Conservation (phyloP, 2,113 vertebrate genomes). For the Syngnathoides biaculeatus region DNA sequence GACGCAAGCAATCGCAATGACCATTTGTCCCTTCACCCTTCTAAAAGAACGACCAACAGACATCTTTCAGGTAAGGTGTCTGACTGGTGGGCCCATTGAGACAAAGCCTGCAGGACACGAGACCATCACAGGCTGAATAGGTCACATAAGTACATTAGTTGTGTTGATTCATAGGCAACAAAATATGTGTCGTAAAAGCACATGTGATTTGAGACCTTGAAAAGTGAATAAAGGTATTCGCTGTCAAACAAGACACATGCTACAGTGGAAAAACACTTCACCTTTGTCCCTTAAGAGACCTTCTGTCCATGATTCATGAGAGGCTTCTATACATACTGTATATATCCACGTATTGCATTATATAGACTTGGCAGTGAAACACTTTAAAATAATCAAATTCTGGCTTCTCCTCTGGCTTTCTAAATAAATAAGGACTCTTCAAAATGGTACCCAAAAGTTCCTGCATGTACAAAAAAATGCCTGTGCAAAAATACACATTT, state of each 20-base stretch:
- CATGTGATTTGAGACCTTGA: slow-evolving; percentile 55
- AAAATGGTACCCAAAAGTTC: slow-evolving; percentile 91
- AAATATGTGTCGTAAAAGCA: slow-evolving; percentile 53
- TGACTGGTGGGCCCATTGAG: slow-evolving; percentile 32
- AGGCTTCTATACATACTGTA: slow-evolving; percentile 70
- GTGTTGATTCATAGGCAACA: slow-evolving; percentile 59
- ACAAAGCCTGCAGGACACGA: slow-evolving; percentile 43
- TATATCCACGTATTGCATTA: slow-evolving; percentile 76
- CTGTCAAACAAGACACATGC: slow-evolving; percentile 59
- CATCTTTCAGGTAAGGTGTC: slow-evolving; percentile 36
- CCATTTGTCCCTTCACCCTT: slow-evolving; percentile 65
- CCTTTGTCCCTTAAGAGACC: slow-evolving; percentile 49
- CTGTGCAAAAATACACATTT: slow-evolving; percentile 99
- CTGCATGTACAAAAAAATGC: slow-evolving; percentile 92
- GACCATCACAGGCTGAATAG: slow-evolving; percentile 56
- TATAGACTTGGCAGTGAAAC: slow-evolving; percentile 99
- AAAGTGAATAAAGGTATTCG: slow-evolving; percentile 54
- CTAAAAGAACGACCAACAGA: slow-evolving; percentile 55
- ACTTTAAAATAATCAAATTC: slow-evolving; percentile 91
- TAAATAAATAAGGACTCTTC: slow-evolving; percentile 95
- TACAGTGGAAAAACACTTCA: slow-evolving; percentile 63
- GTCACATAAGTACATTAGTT: slow-evolving; percentile 33
- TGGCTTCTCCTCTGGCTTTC: slow-evolving; percentile 82
- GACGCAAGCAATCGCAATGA: slow-evolving; percentile 49
- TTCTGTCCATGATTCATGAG: slow-evolving; percentile 64